These are phyloP conservation scores for Dendrocopos noguchii DNA, from an alignment of 2,113 vertebrate species.

Conservation along the genomic window DNA sequence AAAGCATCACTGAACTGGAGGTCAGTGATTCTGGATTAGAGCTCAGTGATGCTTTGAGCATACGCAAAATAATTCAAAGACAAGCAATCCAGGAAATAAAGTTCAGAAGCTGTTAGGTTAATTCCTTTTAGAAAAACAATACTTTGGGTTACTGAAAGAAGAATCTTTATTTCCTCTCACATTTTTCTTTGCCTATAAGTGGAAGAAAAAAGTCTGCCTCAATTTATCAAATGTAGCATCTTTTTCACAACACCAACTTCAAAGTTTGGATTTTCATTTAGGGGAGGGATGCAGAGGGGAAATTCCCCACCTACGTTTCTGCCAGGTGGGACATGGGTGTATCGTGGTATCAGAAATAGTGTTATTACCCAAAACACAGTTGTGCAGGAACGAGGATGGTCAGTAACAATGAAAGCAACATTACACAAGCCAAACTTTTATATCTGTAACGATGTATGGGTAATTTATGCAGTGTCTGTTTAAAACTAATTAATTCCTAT, in stretches of 20 bases:
- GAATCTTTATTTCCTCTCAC: not conserved
- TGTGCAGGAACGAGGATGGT: not conserved
- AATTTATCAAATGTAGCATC: not conserved
- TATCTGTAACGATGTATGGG: not conserved
- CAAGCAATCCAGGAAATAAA: not conserved
- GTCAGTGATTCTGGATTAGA: too few relatives aligned
- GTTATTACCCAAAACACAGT: not conserved
- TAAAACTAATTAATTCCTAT: not conserved
- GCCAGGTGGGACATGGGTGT: accelerated
- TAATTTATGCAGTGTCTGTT: not conserved
- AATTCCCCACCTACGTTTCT: not conserved
- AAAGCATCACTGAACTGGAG: not conserved
- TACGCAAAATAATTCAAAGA: not conserved
- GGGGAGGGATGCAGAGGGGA: not conserved
- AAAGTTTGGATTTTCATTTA: not conserved
- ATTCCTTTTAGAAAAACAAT: not conserved
- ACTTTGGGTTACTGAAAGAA: not conserved
- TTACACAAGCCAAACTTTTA: not conserved
- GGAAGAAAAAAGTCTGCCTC: not conserved
- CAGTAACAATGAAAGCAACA: not conserved
- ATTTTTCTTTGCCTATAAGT: not conserved
- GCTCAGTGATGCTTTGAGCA: not conserved
- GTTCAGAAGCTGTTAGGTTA: not conserved
- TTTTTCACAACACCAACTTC: not conserved
- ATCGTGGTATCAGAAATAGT: not conserved